Base-by-base conservation (phyloP, 2,797 vertebrate genomes). In the Coccyzus lansbergi region DNA sequence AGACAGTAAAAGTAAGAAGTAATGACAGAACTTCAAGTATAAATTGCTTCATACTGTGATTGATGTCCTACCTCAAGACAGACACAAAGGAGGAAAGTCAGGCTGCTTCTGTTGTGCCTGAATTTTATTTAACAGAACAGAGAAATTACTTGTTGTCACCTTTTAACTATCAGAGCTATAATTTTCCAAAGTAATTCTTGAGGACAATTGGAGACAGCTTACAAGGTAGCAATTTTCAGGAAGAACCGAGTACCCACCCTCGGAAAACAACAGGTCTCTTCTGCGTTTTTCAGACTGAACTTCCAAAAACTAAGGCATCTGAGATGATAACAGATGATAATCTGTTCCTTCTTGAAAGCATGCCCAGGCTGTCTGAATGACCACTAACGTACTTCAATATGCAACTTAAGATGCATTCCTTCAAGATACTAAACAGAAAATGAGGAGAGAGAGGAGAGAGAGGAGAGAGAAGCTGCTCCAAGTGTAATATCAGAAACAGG, bases 71-170 rank as follows among this genome's bases (percentile, higher is more conserved):
- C 36, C 29, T 87, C 59, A 49, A 69, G 49, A 53, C 58, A 70
- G 51, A 83, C 26, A 85, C 20, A 85, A 88, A 82, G 44, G 24
- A 53, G 59, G 75, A 83, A 85, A 82, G 34, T 58, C 67, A 88
- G 56, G 59, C 18, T 81, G 53, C 44, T 74, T 83, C 44, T 84
- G 18, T 60, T 48, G 55, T 82, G 65, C 25, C 25, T 6, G 51
- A 58, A n/a, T 78, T 89, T 59, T 80, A 7, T 55, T 88, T 77
- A 65, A 81, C 29, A 62, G 71, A 83, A 68, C n/a, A 22, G 12
- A 89, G 64, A 93, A 88, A 86, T 81, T 64, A 86, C 55, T 90
- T 86, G 26, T 64, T 92, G 71, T 40, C 65, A 78, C 78, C 65
- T 83, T 88, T 84, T 90, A 92, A 65, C 63, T 58, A 83, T 29